Base-by-base conservation (phyloP, 2,113 vertebrate genomes). In the Zapornia atra region DNA sequence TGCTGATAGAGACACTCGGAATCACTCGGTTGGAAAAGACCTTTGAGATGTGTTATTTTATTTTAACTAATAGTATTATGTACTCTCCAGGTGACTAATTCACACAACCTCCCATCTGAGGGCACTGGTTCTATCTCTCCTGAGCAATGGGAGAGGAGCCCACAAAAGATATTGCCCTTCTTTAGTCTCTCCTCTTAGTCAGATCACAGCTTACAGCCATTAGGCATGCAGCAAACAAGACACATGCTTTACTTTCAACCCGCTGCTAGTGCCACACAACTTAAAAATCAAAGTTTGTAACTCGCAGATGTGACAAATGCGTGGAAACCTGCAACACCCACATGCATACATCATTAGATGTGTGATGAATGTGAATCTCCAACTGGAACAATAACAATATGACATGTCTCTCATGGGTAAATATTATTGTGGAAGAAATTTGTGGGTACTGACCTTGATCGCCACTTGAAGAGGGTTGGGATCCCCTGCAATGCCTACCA, bases 381-480 rank as follows among this genome's bases (percentile, higher is more conserved):
- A 64, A 7, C 12, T 90, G 60, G 22, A 64, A 77, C 2, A 53
- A 8, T 10, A 69, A n/a, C 20, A 66, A 75, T 6, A 12, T 46
- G 71, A 60, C 10, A 48, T 6, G 5, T 14, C 7, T 81, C 20
- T 68, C 69, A 54, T 2, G 10, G 20, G 8, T 40, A 72, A 48
- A 71, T 80, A 51, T 11, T 65, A 7, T 21, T 71, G 11, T 54
- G 14, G 11, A 78, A 92, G 28, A 88, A 83, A 76, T 51, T 34
- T 79, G 46, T 81, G 24, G 33, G 51, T 84, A 96, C 98, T 98
- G 88, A 99, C 99, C 99, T 99, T 99, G 96, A 99, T 97, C 88
- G 99, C 99, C 82, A 99, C 99, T 92, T 98, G 98, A 95, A 99
- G 98, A 64, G 98, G 98, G 51, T 77, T 97, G 71, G 98, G 98